A percentile compares a stretch with the other conserved stretches of the same genome.
These are phyloP conservation scores for Anagyrus pseudococci DNA, from an alignment of 2,888 invertebrate species.

Conservation along the genomic window DNA sequence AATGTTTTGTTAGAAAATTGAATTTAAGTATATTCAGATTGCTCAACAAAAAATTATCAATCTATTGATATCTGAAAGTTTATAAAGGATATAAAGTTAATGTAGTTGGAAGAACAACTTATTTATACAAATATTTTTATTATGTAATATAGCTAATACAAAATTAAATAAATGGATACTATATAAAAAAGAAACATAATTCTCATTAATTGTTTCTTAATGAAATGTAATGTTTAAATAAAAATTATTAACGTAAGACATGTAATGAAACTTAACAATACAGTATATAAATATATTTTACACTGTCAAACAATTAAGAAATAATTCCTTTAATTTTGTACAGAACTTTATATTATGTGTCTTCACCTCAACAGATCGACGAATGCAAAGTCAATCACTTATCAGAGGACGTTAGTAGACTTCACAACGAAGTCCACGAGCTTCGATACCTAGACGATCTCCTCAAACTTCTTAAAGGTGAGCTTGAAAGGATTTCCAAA, in stretches of 20 bases:
- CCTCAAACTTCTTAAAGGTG: conserved; percentile 53
- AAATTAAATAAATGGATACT: conserved; percentile 31
- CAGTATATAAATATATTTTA: conserved; percentile 1
- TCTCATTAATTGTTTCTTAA: conserved; percentile 10
- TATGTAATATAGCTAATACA: conserved; percentile 15
- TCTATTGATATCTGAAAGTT: too few species aligned
- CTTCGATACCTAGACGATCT: conserved; percentile 56
- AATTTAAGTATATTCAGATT: too few species aligned
- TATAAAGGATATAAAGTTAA: too few species aligned
- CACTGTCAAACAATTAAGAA: conserved; percentile 7
- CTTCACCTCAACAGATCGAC: conserved; percentile 49
- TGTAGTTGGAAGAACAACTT: too few species aligned
- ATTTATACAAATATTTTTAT: too few species aligned
- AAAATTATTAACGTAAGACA: conserved; percentile 24
- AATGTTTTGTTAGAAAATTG: too few species aligned
- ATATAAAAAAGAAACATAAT: conserved; percentile 21
- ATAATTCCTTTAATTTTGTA: conserved; percentile 15
- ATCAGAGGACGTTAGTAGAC: conserved; percentile 45
- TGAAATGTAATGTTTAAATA: conserved; percentile 26
- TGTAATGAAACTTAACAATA: conserved; percentile 31
- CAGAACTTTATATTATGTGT: too few species aligned
- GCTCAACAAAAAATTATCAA: too few species aligned
- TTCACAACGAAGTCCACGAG: conserved; percentile 52
- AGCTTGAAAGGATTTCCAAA: conserved; percentile 52
- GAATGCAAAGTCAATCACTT: conserved; percentile 50